Evolutionary conservation across 2,888 invertebrate species (phyloP).

Genomic region (Hecatera dysodea): DNA sequence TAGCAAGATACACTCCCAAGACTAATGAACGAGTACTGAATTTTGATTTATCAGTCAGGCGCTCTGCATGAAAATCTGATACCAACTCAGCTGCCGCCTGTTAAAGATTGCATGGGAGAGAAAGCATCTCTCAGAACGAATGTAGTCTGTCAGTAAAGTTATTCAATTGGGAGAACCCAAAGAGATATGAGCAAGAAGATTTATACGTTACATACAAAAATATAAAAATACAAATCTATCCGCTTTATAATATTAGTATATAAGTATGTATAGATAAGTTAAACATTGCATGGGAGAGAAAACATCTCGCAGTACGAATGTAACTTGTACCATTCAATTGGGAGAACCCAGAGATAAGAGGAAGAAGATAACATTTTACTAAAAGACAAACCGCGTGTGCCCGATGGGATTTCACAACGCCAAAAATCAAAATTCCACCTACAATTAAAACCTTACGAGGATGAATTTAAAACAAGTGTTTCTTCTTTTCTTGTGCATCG

Average conservation of each 20-base stretch:
- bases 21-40: neutral
- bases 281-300: neutral
- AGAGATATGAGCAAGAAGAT: neutral
- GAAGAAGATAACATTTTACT: slow-evolving; percentile 16
- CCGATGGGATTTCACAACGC: neutral
- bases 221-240: too few species aligned
- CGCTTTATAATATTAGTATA: too few species aligned
- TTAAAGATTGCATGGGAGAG: neutral
- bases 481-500: too few species aligned
- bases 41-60: neutral
- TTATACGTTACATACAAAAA: too few species aligned
- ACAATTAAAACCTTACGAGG: neutral
- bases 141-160: neutral
- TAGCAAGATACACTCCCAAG: neutral
- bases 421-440: neutral
- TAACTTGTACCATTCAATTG: neutral
- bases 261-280: too few species aligned
- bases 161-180: slow-evolving; percentile 12
- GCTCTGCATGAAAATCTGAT: too few species aligned
- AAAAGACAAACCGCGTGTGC: neutral
- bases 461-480: neutral
- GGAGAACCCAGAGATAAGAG: slow-evolving; percentile 1
- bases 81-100: too few species aligned
- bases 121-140: neutral
- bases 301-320: neutral